Evolutionary conservation across 2,888 invertebrate genomes (phyloP).

Genomic region (Marronus borbonicus): DNA sequence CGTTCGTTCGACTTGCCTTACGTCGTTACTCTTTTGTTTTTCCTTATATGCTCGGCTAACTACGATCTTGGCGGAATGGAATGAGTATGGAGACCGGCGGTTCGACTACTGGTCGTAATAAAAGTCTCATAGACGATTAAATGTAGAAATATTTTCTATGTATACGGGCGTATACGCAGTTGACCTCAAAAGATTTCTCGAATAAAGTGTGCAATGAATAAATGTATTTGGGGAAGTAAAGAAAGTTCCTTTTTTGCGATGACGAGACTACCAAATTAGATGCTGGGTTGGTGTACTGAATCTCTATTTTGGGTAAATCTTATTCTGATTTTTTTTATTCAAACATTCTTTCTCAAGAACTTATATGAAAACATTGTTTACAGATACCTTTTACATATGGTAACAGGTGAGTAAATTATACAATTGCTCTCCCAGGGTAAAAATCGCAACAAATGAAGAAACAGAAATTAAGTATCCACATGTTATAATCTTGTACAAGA

Average conservation of each 20-base stretch:
- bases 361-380: no score
- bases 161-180: conserved; percentile 8
- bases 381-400: no score
- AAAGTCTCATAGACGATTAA: conserved; percentile 50
- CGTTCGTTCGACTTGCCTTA: conserved; percentile 4
- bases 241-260: background rate
- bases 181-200: conserved; percentile 29
- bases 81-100: conserved; percentile 27
- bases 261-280: background rate
- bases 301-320: no score
- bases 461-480: no score
- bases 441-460: no score
- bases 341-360: no score
- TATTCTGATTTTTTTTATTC: no score
- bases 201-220: conserved; percentile 9
- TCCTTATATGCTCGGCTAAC: conserved; percentile 10
- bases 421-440: no score
- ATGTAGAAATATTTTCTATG: conserved; percentile 42
- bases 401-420: no score
- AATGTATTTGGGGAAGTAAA: background rate
- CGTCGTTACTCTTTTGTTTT: conserved; percentile 30
- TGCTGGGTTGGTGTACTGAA: no score
- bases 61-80: conserved; percentile 28
- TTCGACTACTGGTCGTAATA: conserved; percentile 35
- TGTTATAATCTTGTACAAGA: no score